A percentile compares a stretch with the other conserved stretches of the same genome.
Conservation (phyloP, 1,140 invertebrate species). For the Musca domestica region DNA sequence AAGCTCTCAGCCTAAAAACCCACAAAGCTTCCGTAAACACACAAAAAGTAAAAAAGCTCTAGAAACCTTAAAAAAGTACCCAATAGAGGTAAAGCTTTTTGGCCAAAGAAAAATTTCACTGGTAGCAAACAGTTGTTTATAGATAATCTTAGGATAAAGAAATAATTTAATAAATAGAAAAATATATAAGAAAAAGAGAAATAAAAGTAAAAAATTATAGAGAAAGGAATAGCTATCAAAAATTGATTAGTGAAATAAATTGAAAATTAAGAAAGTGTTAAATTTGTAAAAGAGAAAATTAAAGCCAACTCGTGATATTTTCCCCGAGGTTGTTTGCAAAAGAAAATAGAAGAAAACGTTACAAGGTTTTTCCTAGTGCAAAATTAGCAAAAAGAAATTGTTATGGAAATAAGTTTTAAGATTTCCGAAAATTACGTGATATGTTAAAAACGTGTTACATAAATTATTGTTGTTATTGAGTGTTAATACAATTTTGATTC, state of each 20-base stretch:
- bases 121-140: conserved; percentile 8
- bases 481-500: no score
- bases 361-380: no score
- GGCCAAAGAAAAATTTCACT: background rate
- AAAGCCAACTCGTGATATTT: no score
- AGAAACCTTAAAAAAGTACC: conserved; percentile 11
- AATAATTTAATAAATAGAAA: conserved; percentile 1
- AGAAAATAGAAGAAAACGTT: no score
- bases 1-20: no score
- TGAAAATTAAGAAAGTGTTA: background rate
- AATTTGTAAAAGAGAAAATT: no score
- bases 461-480: no score
- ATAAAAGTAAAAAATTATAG: background rate
- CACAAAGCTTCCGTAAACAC: background rate
- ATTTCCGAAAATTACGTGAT: no score
- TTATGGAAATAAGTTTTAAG: no score
- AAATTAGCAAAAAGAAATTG: no score
- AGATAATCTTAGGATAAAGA: conserved; percentile 11
- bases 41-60: conserved; percentile 9
- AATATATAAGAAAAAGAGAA: background rate
- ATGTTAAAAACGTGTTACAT: no score
- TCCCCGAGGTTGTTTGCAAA: no score
- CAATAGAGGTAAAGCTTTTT: background rate
- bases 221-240: background rate
- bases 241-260: background rate